A percentile compares a stretch with the other conserved stretches of the same genome.
Conservation (phyloP, 2,113 vertebrate genomes). For the Spermophilus dauricus region DNA sequence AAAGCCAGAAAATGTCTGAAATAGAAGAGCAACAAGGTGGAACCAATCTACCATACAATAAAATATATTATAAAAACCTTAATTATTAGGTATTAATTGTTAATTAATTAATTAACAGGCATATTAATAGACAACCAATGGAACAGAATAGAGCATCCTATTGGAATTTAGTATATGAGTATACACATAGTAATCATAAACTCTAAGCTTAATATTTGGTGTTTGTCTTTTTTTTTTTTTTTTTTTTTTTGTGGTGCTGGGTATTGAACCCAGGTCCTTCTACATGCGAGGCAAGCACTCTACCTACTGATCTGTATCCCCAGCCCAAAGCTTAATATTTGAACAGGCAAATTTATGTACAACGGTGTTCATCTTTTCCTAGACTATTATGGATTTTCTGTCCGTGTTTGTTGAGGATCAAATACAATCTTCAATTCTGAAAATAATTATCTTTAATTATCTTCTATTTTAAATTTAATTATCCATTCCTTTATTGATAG, state of each 20-base stretch:
- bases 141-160: not conserved
- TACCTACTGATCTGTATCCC: too few species aligned
- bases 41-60: not conserved
- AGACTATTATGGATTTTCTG: not conserved
- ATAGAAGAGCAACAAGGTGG: not conserved
- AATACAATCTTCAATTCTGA: not conserved
- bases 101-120: too few species aligned
- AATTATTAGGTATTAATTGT: not conserved
- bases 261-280: too few species aligned
- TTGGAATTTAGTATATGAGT: not conserved
- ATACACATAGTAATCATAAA: too few species aligned
- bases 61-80: not conserved
- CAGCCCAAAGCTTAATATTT: not conserved
- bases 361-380: not conserved
- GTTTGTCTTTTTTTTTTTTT: too few species aligned
- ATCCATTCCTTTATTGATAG: not conserved
- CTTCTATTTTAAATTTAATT: not conserved
- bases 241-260: too few species aligned
- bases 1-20: not conserved
- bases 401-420: not conserved
- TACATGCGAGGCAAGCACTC: too few species aligned
- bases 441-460: not conserved
- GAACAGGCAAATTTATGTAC: not conserved
- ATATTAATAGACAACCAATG: not conserved
- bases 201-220: not conserved